Percentiles rank a stretch among this genome's conserved stretches.
These are phyloP conservation scores for Delphinapterus leucas DNA, from an alignment of 2,113 vertebrate species.

Conservation along the genomic window DNA sequence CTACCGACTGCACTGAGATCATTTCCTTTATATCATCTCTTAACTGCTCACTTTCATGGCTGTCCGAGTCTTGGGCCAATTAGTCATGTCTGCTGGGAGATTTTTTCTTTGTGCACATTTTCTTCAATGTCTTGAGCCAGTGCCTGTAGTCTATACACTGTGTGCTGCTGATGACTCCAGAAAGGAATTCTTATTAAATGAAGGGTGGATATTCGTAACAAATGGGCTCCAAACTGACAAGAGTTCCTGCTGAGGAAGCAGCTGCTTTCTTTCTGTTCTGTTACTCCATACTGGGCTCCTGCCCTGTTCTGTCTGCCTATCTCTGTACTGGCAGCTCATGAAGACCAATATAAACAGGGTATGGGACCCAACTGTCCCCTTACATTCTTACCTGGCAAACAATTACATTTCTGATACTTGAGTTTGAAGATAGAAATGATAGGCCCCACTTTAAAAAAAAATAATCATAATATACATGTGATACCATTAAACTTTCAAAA, in stretches of 20 bases:
- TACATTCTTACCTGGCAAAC: background rate
- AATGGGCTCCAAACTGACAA: background rate
- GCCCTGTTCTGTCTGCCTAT: background rate
- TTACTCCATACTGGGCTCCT: background rate
- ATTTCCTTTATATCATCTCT: background rate
- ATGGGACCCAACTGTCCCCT: background rate
- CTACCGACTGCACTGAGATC: background rate
- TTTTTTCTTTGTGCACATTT: background rate
- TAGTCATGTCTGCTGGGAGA: background rate
- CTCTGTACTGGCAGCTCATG: background rate
- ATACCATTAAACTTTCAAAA: background rate
- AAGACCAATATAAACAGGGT: background rate
- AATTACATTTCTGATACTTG: background rate
- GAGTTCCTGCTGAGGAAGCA: background rate
- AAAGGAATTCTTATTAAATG: background rate
- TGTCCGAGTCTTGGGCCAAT: background rate
- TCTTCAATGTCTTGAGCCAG: background rate
- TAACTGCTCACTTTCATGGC: background rate
- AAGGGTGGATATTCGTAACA: background rate
- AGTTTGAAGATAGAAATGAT: background rate
- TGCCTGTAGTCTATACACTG: background rate
- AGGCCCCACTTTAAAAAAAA: background rate
- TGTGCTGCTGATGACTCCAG: background rate
- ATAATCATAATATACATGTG: background rate
- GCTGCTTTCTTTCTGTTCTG: background rate